Base-by-base conservation (phyloP, 23 tunicate genomes). In the Ciona savignyi region DNA sequence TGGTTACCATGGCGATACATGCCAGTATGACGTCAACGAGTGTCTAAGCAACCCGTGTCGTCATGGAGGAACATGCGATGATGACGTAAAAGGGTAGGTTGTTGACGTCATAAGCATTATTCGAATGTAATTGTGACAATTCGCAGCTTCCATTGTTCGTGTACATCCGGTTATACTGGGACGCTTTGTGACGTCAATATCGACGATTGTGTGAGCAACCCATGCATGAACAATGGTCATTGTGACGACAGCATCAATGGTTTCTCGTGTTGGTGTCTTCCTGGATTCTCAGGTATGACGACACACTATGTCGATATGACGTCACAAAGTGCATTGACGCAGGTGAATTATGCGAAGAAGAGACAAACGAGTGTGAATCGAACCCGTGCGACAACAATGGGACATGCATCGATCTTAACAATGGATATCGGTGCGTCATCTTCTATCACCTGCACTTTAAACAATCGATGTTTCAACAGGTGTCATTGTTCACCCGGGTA, bases 241-340 rank as follows among this genome's bases (percentile, higher is more conserved):
- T 79, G 84, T 56, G 23, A 25, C 35, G 84, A 79, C 61, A 68
- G 65, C 61, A 27, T 68, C 6, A 74, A 30, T 11, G 68, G 29
- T 3, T 78, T 63, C 27, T 1, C 61, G 1, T 78, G 82, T 42
- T 21, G 31, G 49, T 78, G 82, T 78, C 51, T 27, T 1, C 74
- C 82, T n/a, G 82, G 82, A 15, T 78, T 32, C 51, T 3, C 66
- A 29, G 82, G 82, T 78, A n/a, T n/a, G n/a, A n/a, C n/a, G n/a
- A n/a, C n/a, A n/a, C n/a, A n/a, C n/a, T 42, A 42, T 42, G 56
- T 42, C 56, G 9, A 42, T 42, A 15, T 42, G 56, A 42, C 56
- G 56, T 42, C 56, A 42, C 15, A 42, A 42, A 6, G 26, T 20
- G 15, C 22, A n/a, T 63, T 25, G 28, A 4, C 4, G 22, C 28